Conservation (phyloP, 2,888 invertebrate species). For the Rotaria sp. region DNA sequence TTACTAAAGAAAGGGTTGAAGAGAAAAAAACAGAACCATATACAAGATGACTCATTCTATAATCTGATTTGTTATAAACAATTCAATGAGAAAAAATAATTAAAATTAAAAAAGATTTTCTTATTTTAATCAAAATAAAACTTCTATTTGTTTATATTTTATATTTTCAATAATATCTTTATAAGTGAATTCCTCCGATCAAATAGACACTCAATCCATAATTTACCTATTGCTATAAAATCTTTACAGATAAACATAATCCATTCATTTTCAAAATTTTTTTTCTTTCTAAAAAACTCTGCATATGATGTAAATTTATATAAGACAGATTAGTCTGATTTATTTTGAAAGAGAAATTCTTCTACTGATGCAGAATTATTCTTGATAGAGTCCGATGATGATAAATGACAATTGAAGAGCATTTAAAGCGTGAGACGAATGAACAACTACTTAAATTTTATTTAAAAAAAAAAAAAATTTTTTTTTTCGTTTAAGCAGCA, state of each 20-base stretch:
- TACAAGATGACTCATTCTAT: too few relatives aligned
- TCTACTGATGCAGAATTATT: neutral
- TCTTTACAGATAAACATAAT: neutral
- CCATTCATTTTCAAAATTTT: neutral
- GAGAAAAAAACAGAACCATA: too few relatives aligned
- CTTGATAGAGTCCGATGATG: neutral
- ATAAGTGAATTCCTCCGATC: neutral
- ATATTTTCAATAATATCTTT: neutral
- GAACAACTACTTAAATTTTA: neutral
- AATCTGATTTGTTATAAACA: neutral
- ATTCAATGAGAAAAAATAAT: neutral
- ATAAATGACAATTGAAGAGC: neutral
- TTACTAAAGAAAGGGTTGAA: too few relatives aligned
- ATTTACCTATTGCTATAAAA: neutral
- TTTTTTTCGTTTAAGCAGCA: neutral
- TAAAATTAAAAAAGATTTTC: neutral
- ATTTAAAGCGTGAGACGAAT: neutral
- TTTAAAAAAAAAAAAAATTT: neutral
- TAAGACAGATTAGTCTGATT: constrained; percentile 24
- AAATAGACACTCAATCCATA: neutral
- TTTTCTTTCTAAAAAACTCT: neutral
- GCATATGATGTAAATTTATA: neutral
- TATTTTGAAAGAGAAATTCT: neutral
- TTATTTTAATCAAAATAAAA: neutral
- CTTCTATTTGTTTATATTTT: neutral